phyloP scores from a whole-genome alignment of 2,888 invertebrate genomes.

The Sinotaia quadrata region DNA sequence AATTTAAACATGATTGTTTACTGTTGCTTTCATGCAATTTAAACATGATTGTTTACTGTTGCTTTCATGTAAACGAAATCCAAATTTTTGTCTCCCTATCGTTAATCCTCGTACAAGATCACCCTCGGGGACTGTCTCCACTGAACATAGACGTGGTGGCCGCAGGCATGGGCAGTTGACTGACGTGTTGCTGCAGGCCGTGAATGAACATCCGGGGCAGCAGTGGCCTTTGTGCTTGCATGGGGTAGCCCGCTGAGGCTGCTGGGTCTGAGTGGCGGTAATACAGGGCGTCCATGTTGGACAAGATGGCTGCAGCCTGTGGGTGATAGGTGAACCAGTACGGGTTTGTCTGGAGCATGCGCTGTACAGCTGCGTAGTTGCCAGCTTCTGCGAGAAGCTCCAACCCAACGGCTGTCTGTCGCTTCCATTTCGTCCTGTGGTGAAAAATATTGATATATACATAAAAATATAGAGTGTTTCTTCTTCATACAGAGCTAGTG shows the following conservation, averaged over 20 bases:
- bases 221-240: slow-evolving; percentile 55
- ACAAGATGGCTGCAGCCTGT: slow-evolving; percentile 60
- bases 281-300: slow-evolving; percentile 66
- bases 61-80: too few species aligned
- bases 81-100: too few species aligned
- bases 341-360: slow-evolving; percentile 77
- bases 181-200: slow-evolving; percentile 63
- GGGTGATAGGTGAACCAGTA: slow-evolving; percentile 72
- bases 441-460: not conserved
- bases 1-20: too few species aligned
- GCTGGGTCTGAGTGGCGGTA: slow-evolving; percentile 49
- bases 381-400: slow-evolving; percentile 97
- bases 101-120: not conserved
- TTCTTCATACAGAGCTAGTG: too few species aligned
- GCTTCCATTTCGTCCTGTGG: slow-evolving; percentile 97
- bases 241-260: slow-evolving; percentile 23
- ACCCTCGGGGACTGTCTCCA: slow-evolving; percentile 50
- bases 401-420: slow-evolving; percentile 97
- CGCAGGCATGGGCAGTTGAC: slow-evolving; percentile 50
- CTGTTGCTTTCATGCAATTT: too few species aligned
- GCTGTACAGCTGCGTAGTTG: slow-evolving; percentile 98
- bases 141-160: slow-evolving; percentile 46
- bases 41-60: too few species aligned
- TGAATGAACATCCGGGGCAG: slow-evolving; percentile 68
- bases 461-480: too few species aligned